A percentile compares a stretch with the other conserved stretches of the same genome.
These are phyloP conservation scores for Synergus umbraculus DNA, from an alignment of 2,888 invertebrate species.

Conservation along the genomic window DNA sequence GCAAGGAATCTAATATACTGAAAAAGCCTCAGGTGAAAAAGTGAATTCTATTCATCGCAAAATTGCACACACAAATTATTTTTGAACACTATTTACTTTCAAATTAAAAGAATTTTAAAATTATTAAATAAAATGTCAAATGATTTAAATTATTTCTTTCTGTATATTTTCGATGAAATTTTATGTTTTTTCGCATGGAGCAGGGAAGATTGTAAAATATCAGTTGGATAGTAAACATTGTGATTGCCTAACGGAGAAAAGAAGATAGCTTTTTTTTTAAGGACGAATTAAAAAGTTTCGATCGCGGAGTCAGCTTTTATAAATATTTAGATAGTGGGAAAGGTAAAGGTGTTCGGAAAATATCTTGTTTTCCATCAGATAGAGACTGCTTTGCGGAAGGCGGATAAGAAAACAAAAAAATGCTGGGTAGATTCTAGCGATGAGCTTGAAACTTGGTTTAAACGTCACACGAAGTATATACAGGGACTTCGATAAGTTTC, in stretches of 20 bases:
- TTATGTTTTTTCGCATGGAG: no score
- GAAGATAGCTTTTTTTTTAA: background rate
- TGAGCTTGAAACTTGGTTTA: conserved; percentile 5
- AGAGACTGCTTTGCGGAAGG: background rate
- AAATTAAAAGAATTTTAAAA: background rate
- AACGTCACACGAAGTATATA: background rate
- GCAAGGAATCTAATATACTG: no score
- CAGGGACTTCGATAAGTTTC: conserved; percentile 28
- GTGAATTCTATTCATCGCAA: background rate
- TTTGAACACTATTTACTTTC: no score
- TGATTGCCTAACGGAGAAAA: background rate
- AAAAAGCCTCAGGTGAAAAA: no score
- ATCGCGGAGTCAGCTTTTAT: background rate
- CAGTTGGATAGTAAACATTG: background rate
- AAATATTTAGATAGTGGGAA: conserved; percentile 1
- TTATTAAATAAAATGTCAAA: no score
- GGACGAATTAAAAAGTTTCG: background rate
- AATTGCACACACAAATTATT: background rate
- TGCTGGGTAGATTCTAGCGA: background rate
- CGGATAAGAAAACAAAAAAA: conserved; percentile 3
- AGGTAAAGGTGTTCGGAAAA: background rate
- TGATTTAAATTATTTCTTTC: no score
- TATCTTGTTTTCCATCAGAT: background rate
- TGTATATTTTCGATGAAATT: no score
- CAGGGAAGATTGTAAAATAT: background rate